Percentiles rank a stretch among this genome's conserved stretches.
These are phyloP conservation scores for Pogonomyrmex barbatus DNA, from an alignment of 1,140 invertebrate genomes.

Conservation along the genomic window DNA sequence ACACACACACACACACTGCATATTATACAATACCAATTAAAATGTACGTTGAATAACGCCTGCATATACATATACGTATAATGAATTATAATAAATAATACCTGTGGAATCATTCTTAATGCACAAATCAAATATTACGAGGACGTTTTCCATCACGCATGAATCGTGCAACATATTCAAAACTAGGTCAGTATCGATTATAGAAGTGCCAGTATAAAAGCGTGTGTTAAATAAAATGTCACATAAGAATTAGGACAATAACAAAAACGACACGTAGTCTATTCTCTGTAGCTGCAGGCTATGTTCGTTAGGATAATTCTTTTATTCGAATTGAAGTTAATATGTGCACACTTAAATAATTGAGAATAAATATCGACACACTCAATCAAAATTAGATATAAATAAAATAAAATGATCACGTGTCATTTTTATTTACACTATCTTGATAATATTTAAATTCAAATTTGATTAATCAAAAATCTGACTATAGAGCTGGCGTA, in stretches of 20 bases:
- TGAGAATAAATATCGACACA: slow-evolving; percentile 16
- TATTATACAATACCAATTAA: not conserved
- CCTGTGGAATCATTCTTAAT: not conserved
- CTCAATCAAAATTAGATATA: slow-evolving; percentile 10
- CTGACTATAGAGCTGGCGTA: not conserved
- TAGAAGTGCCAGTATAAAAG: slow-evolving; percentile 18
- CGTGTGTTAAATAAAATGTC: slow-evolving; percentile 50
- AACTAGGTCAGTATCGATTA: slow-evolving; percentile 58
- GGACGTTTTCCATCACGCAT: slow-evolving; percentile 19
- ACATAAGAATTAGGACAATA: slow-evolving; percentile 52
- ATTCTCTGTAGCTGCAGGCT: slow-evolving; percentile 11
- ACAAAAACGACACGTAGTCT: slow-evolving; percentile 34
- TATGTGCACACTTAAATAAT: slow-evolving; percentile 62
- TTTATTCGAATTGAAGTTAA: slow-evolving; percentile 27
- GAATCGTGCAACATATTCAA: slow-evolving; percentile 17
- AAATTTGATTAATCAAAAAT: not conserved
- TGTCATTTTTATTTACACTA: not conserved
- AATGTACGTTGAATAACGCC: too few relatives aligned
- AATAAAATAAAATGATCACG: slow-evolving; percentile 7
- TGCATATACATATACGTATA: not conserved
- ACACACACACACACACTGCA: not conserved
- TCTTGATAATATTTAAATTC: slow-evolving; percentile 31
- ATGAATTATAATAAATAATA: not conserved
- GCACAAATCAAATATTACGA: slow-evolving; percentile 29
- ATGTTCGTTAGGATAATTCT: slow-evolving; percentile 32